Evolutionary conservation across 2,797 vertebrate species (phyloP).

Genomic region (Dryobates pubescens): DNA sequence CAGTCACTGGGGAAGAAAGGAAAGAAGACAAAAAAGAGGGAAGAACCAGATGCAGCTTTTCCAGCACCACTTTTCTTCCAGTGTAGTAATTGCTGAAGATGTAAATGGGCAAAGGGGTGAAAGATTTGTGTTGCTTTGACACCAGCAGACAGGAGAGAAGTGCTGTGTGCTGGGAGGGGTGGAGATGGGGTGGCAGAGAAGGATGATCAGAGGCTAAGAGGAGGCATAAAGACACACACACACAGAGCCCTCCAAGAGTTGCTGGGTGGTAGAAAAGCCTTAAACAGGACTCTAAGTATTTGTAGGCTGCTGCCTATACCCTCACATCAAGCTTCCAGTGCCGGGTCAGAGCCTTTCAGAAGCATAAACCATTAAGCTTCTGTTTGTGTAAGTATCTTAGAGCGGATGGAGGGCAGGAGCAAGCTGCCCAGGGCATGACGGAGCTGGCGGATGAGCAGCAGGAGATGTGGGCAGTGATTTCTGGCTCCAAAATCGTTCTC

Average conservation of each 20-base stretch:
- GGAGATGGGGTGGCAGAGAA: neutral
- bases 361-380: neutral
- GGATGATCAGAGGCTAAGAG: neutral
- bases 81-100: neutral
- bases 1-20: neutral
- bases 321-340: neutral
- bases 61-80: neutral
- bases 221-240: neutral
- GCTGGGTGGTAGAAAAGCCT: neutral
- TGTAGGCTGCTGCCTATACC: neutral
- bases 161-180: neutral
- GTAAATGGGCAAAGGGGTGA: neutral
- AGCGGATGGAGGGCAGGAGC: neutral
- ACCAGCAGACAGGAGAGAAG: neutral
- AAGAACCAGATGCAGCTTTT: neutral
- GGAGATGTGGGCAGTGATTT: neutral
- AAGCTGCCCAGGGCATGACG: neutral
- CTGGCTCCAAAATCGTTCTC: neutral
- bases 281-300: neutral
- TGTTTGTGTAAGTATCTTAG: rapidly evolving
- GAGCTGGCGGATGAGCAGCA: neutral
- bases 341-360: neutral
- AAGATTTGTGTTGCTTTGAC: conserved; percentile 17
- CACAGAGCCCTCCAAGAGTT: neutral
- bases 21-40: neutral